phyloP scores from a whole-genome alignment of 1,140 invertebrate species.

The Drosophila bipectinata region DNA sequence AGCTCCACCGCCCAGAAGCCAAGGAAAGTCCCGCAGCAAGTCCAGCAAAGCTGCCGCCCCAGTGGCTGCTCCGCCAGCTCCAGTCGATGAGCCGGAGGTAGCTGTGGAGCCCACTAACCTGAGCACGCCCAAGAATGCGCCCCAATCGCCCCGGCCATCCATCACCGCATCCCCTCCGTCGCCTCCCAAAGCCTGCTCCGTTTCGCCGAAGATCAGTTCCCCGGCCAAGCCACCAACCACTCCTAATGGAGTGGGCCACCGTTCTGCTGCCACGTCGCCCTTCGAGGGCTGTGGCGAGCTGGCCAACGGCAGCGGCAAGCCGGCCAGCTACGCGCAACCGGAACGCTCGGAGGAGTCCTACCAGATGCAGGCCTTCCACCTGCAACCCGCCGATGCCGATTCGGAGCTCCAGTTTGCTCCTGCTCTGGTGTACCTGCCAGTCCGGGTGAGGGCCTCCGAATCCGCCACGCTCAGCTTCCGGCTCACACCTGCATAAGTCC shows the following conservation, averaged over 20 bases:
- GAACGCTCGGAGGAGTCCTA: slow-evolving; percentile 60
- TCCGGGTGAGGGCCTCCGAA: slow-evolving; percentile 90
- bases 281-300: slow-evolving; percentile 62
- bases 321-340: slow-evolving; percentile 70
- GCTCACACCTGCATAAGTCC: slow-evolving; percentile 92
- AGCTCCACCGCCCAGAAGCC: not conserved
- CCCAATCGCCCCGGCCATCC: slow-evolving; percentile 32
- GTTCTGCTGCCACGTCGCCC: slow-evolving; percentile 72
- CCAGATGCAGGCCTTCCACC: slow-evolving; percentile 83
- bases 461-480: slow-evolving; percentile 93
- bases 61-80: not conserved
- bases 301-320: slow-evolving; percentile 67
- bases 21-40: slow-evolving; percentile 40
- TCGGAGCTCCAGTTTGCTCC: slow-evolving; percentile 88
- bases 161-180: slow-evolving; percentile 13
- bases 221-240: slow-evolving; percentile 27
- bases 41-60: slow-evolving; percentile 15
- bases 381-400: slow-evolving; percentile 60
- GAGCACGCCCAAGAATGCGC: slow-evolving; percentile 34
- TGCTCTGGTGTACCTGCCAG: slow-evolving; percentile 95
- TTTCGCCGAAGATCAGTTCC: slow-evolving; percentile 32
- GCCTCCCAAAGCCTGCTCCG: slow-evolving; percentile 38
- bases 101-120: slow-evolving; percentile 63
- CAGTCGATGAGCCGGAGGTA: slow-evolving; percentile 12
- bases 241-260: slow-evolving; percentile 51